These are phyloP conservation scores for Micromys minutus DNA, from an alignment of 2,113 vertebrate genomes.

Conservation along the genomic window DNA sequence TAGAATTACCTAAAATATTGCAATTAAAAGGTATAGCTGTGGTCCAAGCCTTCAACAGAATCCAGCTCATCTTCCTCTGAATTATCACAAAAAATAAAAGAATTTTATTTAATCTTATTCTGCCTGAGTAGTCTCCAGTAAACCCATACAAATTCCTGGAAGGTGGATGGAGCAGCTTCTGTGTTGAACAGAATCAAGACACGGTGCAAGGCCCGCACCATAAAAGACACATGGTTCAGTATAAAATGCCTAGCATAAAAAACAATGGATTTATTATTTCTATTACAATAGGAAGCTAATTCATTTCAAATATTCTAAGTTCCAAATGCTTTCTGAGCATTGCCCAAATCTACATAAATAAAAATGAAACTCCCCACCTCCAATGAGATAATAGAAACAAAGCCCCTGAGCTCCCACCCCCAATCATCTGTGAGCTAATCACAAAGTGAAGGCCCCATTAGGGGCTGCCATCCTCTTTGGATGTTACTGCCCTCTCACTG, in stretches of 20 bases:
- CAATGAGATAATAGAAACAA: background rate
- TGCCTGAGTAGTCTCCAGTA: background rate
- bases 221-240: too few species aligned
- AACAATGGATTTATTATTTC: background rate
- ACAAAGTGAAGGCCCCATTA: background rate
- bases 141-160: background rate
- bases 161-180: background rate
- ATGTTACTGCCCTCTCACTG: background rate
- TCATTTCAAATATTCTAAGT: slow-evolving; percentile 22
- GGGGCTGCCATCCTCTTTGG: background rate
- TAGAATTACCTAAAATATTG: background rate
- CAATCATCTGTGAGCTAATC: background rate
- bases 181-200: background rate
- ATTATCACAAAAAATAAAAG: background rate
- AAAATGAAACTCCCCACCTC: background rate
- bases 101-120: background rate
- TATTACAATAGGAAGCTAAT: background rate
- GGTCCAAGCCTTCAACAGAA: background rate
- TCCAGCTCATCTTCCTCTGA: background rate
- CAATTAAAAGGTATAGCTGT: background rate
- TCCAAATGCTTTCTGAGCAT: background rate
- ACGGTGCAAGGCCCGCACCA: background rate
- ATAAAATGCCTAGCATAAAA: too few species aligned
- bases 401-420: too few species aligned
- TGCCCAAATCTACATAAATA: background rate